Evolutionary conservation across 2,113 vertebrate genomes (phyloP), one percentile per base, ranked within the genome.

Genomic region (Corvus moneduloides): DNA sequence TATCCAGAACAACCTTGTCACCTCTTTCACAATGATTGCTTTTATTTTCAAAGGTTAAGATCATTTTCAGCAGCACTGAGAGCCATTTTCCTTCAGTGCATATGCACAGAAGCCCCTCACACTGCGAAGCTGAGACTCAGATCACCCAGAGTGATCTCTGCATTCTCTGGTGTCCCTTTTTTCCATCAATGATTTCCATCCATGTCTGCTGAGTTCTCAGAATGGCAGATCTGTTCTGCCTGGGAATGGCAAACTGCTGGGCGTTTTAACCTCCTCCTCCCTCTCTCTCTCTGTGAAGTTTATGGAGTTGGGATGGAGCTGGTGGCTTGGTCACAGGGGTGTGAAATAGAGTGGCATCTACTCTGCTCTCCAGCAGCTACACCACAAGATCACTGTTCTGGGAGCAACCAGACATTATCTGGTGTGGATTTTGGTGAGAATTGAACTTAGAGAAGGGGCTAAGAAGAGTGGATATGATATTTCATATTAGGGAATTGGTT

Each of bases 21-120:
- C 66, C 39, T 94, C 33, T 96, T 93, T 93, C 80, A 67, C 39
- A 69, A 92, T 27, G 61, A n/a, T 30, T 67, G 85, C 44, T 68
- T 93, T 94, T 69, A 48, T 89, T 97, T 94, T 74, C 87, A 75
- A 72, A 94, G 79, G 83, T 94, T 89, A 92, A 61, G 69, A 75
- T 75, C 22, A 78, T 84, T 96, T 96, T 94, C 52, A 90, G 69
- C 37, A 67, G 61, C 19, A 69, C 32, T 13, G n/a, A 61, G 59
- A 37, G 28, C 71, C 56, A 1, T 58, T 91, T 79, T 58, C 52
- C 39, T 73, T 71, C 82, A 44, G 51, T 49, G 23, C 15, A 0
- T 4, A 1, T n/a, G 37, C 16, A 51, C 16, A 62, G 63, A 69
- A 77, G 26, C n/a, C 55, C 33, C 75, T 32, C 7, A 8, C 46